Evolutionary conservation across 2,888 invertebrate genomes (phyloP).

Genomic region (Lasioglossum marginatum): DNA sequence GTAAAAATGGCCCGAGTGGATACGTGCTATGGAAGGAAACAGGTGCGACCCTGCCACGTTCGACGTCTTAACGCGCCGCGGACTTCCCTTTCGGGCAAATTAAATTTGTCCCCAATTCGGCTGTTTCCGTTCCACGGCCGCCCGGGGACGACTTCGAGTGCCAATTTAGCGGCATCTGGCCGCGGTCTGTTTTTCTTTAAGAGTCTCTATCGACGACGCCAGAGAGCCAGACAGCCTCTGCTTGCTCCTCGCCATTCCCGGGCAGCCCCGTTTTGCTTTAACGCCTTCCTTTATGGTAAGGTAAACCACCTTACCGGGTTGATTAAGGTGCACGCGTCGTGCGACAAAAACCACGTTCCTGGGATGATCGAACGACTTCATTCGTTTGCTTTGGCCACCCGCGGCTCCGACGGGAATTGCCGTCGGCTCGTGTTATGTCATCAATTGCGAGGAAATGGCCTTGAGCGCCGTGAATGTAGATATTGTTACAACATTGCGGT

Average conservation of each 20-base stretch:
- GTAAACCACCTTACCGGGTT: conserved; percentile 56
- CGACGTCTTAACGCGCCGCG: conserved; percentile 32
- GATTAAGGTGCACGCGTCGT: conserved; percentile 48
- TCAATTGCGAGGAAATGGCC: neutral
- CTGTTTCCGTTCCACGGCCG: conserved; percentile 73
- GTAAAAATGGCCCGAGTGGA: neutral
- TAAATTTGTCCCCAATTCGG: conserved; percentile 78
- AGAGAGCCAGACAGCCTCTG: conserved; percentile 23
- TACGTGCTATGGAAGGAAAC: conserved; percentile 47
- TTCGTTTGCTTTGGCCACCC: conserved; percentile 14
- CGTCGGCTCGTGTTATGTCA: neutral
- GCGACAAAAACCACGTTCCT: conserved; percentile 38
- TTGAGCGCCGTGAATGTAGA: neutral
- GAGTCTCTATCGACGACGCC: conserved; percentile 64
- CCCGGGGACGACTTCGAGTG: conserved; percentile 72
- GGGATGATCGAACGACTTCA: conserved; percentile 38
- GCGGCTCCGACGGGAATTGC: neutral
- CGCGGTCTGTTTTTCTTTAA: conserved; percentile 77
- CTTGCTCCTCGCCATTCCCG: conserved; percentile 40
- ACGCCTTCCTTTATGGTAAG: conserved; percentile 64
- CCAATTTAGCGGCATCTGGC: conserved; percentile 80
- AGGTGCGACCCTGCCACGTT: conserved; percentile 30
- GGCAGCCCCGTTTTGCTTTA: conserved; percentile 52
- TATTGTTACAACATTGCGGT: neutral
- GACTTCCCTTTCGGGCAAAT: conserved; percentile 68